Percentiles rank a stretch among this genome's conserved stretches.
phyloP scores from a whole-genome alignment of 2,113 vertebrate species.

The Mohoua ochrocephala region DNA sequence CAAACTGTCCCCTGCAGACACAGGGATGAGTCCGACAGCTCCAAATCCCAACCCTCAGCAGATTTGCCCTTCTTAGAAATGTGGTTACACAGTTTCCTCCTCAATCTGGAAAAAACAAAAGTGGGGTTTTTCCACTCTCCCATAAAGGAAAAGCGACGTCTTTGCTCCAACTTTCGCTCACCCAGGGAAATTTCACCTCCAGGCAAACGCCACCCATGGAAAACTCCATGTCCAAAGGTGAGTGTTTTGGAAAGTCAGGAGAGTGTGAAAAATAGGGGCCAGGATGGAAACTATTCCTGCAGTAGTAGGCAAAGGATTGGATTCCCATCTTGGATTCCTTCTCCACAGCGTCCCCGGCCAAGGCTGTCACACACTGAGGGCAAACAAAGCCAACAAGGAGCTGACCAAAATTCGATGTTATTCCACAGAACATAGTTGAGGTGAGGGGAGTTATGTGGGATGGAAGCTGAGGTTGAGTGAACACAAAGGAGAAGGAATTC shows the following conservation, averaged over 20 bases:
- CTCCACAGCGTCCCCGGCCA: neutral
- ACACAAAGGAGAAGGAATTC: constrained; percentile 57
- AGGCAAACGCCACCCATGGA: constrained; percentile 21
- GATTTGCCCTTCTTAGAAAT: neutral
- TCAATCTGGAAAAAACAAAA: neutral
- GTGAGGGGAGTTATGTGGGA: constrained; percentile 47
- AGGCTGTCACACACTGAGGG: neutral
- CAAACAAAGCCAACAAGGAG: constrained; percentile 29
- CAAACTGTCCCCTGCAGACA: neutral
- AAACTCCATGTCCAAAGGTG: constrained; percentile 34
- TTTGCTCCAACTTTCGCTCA: neutral
- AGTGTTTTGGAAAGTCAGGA: constrained; percentile 55
- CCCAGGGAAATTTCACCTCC: neutral
- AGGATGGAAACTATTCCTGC: constrained; percentile 48
- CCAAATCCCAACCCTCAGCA: neutral
- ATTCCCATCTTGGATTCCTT: constrained; percentile 19
- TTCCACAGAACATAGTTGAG: constrained; percentile 56
- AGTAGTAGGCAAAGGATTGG: neutral
- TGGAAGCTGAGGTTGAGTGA: constrained; percentile 43
- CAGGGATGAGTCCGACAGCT: neutral
- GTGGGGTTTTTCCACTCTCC: neutral
- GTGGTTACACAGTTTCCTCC: neutral
- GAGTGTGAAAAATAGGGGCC: constrained; percentile 19
- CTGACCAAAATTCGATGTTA: constrained; percentile 42
- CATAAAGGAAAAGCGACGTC: neutral